Evolutionary conservation across 1,140 invertebrate genomes (phyloP).

Genomic region (Mizuhopecten yessoensis): DNA sequence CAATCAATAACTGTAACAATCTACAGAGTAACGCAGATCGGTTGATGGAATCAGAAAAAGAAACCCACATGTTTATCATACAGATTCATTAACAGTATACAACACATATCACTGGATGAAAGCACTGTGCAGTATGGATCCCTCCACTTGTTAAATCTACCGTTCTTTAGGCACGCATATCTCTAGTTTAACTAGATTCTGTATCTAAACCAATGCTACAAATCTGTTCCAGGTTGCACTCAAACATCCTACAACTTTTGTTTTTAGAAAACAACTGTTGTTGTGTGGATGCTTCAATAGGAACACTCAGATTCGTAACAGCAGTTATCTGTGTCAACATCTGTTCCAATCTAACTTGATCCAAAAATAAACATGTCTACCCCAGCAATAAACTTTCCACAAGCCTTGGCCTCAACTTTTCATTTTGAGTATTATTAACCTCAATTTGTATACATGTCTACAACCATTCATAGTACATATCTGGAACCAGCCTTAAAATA

Average conservation of each 20-base stretch:
- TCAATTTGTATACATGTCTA: not conserved
- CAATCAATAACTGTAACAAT: too few relatives aligned
- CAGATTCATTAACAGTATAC: too few relatives aligned
- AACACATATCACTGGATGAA: too few relatives aligned
- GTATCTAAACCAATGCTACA: not conserved
- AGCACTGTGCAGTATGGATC: not conserved
- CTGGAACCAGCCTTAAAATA: not conserved
- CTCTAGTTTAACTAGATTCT: conserved; percentile 22
- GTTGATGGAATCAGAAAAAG: too few relatives aligned
- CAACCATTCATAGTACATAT: not conserved
- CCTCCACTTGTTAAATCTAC: too few relatives aligned
- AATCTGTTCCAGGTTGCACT: not conserved
- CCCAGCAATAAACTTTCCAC: not conserved
- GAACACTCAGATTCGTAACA: not conserved
- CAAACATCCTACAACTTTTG: conserved; percentile 1
- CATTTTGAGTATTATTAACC: not conserved
- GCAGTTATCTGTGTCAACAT: not conserved
- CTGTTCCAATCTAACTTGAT: not conserved
- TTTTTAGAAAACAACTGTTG: conserved; percentile 35
- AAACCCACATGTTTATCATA: too few relatives aligned
- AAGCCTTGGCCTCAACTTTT: not conserved
- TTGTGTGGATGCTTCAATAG: not conserved
- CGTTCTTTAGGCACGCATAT: not conserved
- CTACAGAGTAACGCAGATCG: too few relatives aligned
- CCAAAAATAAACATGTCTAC: not conserved